These are phyloP conservation scores for Cantharis lateralis DNA, from an alignment of 2,888 invertebrate genomes.

Conservation along the genomic window DNA sequence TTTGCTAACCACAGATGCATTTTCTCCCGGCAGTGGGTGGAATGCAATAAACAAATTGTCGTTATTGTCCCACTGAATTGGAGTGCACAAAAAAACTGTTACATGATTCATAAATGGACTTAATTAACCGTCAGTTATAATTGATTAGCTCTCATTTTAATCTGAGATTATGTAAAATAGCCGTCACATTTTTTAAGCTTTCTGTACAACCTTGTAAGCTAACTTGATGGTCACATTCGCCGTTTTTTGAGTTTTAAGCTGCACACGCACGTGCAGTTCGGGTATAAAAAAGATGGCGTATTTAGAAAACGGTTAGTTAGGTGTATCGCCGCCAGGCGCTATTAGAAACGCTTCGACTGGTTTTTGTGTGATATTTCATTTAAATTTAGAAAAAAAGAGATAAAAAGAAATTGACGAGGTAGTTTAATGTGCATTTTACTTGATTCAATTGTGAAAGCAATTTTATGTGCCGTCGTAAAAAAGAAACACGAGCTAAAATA, in stretches of 20 bases:
- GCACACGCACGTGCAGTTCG: neutral
- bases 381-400: neutral
- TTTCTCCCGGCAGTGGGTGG: neutral
- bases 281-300: neutral
- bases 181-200: neutral
- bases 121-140: neutral
- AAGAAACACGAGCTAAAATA: constrained; percentile 9
- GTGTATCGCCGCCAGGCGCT: neutral
- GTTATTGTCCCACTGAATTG: neutral
- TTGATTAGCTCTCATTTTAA: neutral
- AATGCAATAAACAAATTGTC: neutral
- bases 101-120: neutral
- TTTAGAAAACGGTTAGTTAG: neutral
- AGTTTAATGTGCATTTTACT: neutral
- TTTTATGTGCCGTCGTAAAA: constrained; percentile 14
- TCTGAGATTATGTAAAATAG: neutral
- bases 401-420: neutral
- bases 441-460: neutral
- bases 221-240: neutral
- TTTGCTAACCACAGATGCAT: neutral
- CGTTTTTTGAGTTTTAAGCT: neutral
- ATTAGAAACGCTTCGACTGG: neutral
- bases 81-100: neutral
- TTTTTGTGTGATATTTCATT: neutral
- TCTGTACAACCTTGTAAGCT: neutral